A percentile compares a stretch with the other conserved stretches of the same genome.
Conservation (phyloP, 2,113 vertebrate genomes). For the Odontophorus gujanensis region DNA sequence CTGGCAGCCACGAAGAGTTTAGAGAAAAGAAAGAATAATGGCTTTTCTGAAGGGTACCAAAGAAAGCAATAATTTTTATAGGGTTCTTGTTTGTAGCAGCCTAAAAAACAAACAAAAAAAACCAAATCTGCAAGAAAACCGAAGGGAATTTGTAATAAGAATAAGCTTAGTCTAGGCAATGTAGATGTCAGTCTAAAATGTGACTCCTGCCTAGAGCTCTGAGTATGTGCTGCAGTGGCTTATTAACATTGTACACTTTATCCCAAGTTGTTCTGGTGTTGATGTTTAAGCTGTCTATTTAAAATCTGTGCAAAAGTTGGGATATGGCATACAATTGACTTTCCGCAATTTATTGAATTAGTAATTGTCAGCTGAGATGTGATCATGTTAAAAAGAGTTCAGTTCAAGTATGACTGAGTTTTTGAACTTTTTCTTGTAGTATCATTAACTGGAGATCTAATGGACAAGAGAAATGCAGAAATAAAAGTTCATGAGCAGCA, state of each 20-base stretch:
- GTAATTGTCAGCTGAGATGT: not conserved
- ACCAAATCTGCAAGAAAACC: not conserved
- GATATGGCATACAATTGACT: not conserved
- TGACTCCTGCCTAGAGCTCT: accelerated
- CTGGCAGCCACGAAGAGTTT: not conserved
- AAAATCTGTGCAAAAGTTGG: not conserved
- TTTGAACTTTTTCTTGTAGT: not conserved
- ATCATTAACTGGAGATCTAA: not conserved
- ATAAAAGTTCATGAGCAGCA: not conserved
- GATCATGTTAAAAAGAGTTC: accelerated
- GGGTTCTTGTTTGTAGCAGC: not conserved
- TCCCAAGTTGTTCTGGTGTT: not conserved
- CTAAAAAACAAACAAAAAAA: not conserved
- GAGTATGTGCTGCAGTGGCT: accelerated
- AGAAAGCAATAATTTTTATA: not conserved
- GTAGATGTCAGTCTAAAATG: not conserved
- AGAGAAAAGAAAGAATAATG: not conserved
- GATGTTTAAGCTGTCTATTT: not conserved
- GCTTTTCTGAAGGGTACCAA: not conserved
- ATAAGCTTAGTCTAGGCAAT: not conserved
- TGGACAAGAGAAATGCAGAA: not conserved
- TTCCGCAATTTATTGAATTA: not conserved
- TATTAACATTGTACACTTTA: not conserved
- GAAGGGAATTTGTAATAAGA: not conserved
- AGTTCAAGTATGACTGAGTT: not conserved